Percentiles rank a stretch among this genome's conserved stretches.
phyloP scores from a whole-genome alignment of 35 echinoderm and acorn worm species.

The Nesometra sesokonis region DNA sequence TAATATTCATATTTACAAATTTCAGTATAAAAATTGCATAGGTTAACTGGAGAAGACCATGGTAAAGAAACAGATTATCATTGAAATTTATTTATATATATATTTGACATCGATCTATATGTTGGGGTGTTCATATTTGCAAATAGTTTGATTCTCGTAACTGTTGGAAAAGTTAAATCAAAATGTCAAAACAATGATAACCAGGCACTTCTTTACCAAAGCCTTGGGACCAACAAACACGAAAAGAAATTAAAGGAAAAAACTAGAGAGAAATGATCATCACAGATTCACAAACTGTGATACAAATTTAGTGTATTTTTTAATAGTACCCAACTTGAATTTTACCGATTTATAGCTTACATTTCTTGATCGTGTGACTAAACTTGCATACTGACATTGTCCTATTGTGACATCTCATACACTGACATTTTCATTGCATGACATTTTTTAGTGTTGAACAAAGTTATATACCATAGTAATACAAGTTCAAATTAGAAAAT shows the following conservation, averaged over 20 bases:
- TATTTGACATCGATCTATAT: not conserved
- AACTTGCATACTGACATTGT: no score
- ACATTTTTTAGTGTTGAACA: no score
- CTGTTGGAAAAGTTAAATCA: not conserved
- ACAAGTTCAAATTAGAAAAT: no score
- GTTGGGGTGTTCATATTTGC: not conserved
- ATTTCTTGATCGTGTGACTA: no score
- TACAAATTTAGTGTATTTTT: no score
- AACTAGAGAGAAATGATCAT: not conserved
- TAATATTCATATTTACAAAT: not conserved
- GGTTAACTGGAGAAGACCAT: not conserved
- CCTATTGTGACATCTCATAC: no score
- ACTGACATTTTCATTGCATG: no score
- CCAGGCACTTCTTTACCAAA: not conserved
- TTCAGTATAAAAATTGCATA: constrained; percentile 1
- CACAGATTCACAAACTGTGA: no score
- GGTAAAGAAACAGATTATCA: not conserved
- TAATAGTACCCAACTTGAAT: not conserved
- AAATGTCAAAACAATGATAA: not conserved
- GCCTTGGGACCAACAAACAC: not conserved
- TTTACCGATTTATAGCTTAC: no score
- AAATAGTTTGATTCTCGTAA: not conserved
- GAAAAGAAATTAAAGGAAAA: not conserved
- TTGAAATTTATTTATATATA: not conserved
- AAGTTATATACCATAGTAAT: no score